Conservation (phyloP, 2,113 vertebrate genomes). For the Petroica traversi region DNA sequence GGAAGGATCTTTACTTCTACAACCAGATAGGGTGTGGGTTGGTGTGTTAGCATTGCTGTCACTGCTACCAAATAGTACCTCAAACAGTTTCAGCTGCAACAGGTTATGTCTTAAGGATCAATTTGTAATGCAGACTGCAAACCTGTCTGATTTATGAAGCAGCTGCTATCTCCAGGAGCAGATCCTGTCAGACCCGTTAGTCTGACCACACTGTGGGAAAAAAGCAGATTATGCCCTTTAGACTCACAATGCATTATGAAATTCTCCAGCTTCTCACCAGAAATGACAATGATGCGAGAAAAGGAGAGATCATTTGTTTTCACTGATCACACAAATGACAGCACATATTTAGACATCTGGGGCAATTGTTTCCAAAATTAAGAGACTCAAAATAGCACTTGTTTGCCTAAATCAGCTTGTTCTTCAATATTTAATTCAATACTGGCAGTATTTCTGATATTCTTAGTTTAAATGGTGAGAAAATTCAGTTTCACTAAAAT, state of each 20-base stretch:
- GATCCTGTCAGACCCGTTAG: not conserved
- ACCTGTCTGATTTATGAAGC: not conserved
- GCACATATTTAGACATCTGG: conserved; percentile 28
- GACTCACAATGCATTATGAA: not conserved
- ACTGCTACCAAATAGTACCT: not conserved
- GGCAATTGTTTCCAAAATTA: conserved; percentile 41
- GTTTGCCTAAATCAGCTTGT: not conserved
- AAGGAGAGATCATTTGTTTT: not conserved
- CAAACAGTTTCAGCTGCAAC: not conserved
- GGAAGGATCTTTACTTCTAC: not conserved
- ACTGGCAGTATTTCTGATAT: not conserved
- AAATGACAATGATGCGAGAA: not conserved
- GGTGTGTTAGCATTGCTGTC: not conserved
- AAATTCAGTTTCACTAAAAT: not conserved
- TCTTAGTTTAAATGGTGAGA: not conserved
- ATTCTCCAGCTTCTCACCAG: not conserved
- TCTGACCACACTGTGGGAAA: not conserved
- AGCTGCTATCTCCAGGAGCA: not conserved
- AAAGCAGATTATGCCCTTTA: not conserved
- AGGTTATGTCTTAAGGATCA: not conserved
- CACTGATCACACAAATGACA: not conserved
- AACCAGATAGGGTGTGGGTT: not conserved
- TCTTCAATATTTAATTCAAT: conserved; percentile 1
- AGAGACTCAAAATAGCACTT: not conserved
- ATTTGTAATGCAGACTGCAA: not conserved